phyloP scores from a whole-genome alignment of 2,113 vertebrate species.

The Muntiacus muntjak region DNA sequence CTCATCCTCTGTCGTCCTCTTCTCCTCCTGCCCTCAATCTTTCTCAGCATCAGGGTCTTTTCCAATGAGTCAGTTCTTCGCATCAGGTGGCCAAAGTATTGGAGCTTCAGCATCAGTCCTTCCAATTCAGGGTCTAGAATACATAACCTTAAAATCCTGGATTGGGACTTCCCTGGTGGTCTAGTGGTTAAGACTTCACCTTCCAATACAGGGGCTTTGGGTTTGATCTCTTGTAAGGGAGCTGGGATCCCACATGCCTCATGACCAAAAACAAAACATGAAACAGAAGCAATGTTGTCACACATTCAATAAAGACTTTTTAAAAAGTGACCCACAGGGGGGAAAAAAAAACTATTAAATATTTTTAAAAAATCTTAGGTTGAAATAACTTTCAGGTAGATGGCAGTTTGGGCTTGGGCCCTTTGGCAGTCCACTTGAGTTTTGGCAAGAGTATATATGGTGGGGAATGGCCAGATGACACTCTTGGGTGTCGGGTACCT shows the following conservation, averaged over 20 bases:
- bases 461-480: neutral
- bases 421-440: neutral
- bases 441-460: neutral
- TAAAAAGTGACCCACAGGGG: neutral
- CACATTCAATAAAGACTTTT: neutral
- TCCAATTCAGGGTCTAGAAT: neutral
- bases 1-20: neutral
- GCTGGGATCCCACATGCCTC: neutral
- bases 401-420: neutral
- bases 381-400: neutral
- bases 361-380: neutral
- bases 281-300: neutral
- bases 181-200: neutral
- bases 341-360: neutral
- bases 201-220: neutral
- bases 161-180: neutral
- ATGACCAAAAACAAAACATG: neutral
- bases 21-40: neutral
- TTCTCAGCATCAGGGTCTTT: neutral
- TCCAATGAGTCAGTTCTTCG: neutral
- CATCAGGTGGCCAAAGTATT: neutral
- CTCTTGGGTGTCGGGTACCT: accelerated
- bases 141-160: neutral
- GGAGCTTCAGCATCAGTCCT: neutral
- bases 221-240: neutral